Evolutionary conservation across 2,888 invertebrate genomes (phyloP).

Genomic region (Tromatobia lineatoria): DNA sequence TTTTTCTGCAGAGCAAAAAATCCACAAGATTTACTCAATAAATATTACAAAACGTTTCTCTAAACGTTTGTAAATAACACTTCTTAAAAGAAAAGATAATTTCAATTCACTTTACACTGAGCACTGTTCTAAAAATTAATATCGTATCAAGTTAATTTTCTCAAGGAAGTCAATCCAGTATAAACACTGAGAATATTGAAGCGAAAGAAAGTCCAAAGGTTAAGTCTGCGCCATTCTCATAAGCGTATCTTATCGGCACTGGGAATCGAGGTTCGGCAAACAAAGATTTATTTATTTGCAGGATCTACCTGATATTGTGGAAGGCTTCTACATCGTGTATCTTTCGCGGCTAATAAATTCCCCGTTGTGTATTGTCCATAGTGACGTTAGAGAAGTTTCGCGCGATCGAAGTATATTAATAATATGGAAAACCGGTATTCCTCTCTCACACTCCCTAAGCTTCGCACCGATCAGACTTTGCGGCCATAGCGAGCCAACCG

Average conservation of each 20-base stretch:
- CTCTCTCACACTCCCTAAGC: conserved; percentile 35
- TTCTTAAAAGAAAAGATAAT: no score
- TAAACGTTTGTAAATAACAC: no score
- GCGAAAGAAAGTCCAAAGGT: conserved; percentile 50
- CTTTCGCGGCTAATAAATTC: conserved; percentile 45
- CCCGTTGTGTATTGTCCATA: conserved; percentile 14
- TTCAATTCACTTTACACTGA: no score
- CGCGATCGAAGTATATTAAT: conserved; percentile 83
- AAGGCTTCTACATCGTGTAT: conserved; percentile 7
- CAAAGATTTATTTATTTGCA: conserved; percentile 61
- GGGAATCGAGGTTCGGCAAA: conserved; percentile 59
- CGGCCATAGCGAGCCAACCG: conserved; percentile 41
- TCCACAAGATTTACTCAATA: no score
- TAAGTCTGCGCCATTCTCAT: conserved; percentile 48
- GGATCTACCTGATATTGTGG: conserved; percentile 35
- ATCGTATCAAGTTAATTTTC: neutral
- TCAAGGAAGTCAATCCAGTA: neutral
- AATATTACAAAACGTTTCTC: no score
- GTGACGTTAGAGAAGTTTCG: conserved; percentile 61
- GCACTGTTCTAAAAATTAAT: neutral
- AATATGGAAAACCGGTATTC: conserved; percentile 80
- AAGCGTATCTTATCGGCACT: conserved; percentile 58
- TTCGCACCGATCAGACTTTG: conserved; percentile 44
- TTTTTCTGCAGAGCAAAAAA: no score
- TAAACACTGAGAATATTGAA: neutral